phyloP scores from a whole-genome alignment of 2,888 invertebrate genomes.

The Caenorhabditis sp. region DNA sequence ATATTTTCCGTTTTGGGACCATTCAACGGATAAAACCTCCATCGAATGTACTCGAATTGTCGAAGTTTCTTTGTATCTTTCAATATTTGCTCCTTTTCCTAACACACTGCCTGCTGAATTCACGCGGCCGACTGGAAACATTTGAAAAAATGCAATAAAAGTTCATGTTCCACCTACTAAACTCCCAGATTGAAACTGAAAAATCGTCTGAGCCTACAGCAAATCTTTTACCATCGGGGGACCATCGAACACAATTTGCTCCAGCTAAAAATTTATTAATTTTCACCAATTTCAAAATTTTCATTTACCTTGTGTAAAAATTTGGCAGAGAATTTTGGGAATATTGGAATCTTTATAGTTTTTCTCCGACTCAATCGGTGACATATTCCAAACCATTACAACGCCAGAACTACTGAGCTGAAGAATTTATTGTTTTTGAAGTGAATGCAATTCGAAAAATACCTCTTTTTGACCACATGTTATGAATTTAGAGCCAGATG shows the following conservation, averaged over 20 bases:
- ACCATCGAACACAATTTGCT: conserved; percentile 65
- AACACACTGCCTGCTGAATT: conserved; percentile 69
- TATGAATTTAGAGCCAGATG: conserved; percentile 55
- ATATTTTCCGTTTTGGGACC: conserved; percentile 93
- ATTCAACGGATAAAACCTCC: conserved; percentile 91
- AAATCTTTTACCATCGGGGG: conserved; percentile 44
- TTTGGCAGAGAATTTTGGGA: conserved; percentile 27
- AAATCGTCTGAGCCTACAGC: conserved; percentile 51
- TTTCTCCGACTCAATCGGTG: conserved; percentile 36
- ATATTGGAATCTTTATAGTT: conserved; percentile 27
- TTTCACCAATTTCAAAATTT: not conserved
- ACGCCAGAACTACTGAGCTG: conserved; percentile 50
- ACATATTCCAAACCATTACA: conserved; percentile 57
- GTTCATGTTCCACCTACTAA: too few species aligned
- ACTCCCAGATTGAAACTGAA: conserved; percentile 44
- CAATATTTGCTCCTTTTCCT: conserved; percentile 76
- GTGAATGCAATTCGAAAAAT: not conserved
- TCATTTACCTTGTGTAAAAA: conserved; percentile 14
- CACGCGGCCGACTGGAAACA: conserved; percentile 40
- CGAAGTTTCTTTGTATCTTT: conserved; percentile 87
- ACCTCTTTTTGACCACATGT: conserved; percentile 61
- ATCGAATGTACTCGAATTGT: conserved; percentile 76
- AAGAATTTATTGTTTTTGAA: conserved; percentile 3
- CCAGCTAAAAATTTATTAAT: conserved; percentile 36
- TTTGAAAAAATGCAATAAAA: not conserved